Percentiles rank a stretch among this genome's conserved stretches.
phyloP scores from a whole-genome alignment of 2,797 vertebrate species.

The Orientallactaga sibirica region DNA sequence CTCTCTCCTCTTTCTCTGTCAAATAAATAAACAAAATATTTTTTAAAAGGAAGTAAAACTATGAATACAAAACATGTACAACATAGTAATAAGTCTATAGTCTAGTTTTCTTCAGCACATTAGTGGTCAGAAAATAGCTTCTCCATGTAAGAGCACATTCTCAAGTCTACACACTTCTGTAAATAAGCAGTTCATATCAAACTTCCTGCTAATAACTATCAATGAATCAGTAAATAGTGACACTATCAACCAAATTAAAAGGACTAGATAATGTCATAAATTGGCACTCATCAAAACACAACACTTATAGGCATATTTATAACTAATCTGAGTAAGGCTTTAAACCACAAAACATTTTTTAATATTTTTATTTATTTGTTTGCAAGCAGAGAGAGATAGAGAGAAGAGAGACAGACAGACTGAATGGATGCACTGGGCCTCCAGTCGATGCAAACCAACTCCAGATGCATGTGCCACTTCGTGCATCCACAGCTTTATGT shows the following conservation, averaged over 20 bases:
- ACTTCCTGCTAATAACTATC: neutral
- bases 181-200: constrained; percentile 54
- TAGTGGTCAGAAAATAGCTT: constrained; percentile 40
- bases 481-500: too few species aligned
- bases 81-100: neutral
- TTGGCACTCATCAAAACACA: neutral
- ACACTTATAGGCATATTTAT: neutral
- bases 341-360: constrained; percentile 22
- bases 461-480: too few species aligned
- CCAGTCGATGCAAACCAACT: too few species aligned
- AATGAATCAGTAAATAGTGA: constrained; percentile 46
- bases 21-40: too few species aligned
- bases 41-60: neutral
- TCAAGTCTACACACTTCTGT: constrained; percentile 47
- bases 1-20: too few species aligned
- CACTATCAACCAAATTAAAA: constrained; percentile 55
- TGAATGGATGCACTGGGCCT: too few species aligned
- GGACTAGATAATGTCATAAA: constrained; percentile 23
- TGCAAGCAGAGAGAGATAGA: too few species aligned
- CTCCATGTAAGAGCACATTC: constrained; percentile 52
- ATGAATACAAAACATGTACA: neutral
- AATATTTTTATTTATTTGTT: neutral
- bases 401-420: too few species aligned
- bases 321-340: neutral
- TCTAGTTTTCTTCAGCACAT: constrained; percentile 49